Conservation (phyloP, 2,113 vertebrate genomes). For the Pundamilia nyererei region DNA sequence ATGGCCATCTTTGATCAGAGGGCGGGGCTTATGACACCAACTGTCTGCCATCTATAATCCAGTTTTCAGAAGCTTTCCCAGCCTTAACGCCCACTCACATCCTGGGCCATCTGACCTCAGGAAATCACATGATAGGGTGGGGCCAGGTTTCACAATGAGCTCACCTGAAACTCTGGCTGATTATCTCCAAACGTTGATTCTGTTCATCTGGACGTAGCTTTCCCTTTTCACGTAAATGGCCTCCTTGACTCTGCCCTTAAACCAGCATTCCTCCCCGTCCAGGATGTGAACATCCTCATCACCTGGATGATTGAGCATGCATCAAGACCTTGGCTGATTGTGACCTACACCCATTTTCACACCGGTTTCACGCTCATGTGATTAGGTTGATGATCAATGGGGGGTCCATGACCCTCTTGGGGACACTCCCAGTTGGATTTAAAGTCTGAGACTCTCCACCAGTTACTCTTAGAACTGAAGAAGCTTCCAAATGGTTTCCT, state of each 20-base stretch:
- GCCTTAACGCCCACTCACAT: neutral
- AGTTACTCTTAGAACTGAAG: neutral
- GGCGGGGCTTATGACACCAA: too few relatives aligned
- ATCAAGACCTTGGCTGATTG: neutral
- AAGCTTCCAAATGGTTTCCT: neutral
- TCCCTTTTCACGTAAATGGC: neutral
- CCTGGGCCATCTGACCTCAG: neutral
- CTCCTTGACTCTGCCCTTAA: neutral
- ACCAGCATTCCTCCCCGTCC: accelerated
- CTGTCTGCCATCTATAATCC: too few relatives aligned
- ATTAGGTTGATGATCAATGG: neutral
- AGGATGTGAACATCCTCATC: neutral
- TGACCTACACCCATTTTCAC: neutral
- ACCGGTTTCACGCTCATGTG: neutral
- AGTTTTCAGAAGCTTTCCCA: too few relatives aligned
- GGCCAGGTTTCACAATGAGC: neutral
- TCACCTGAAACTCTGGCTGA: neutral
- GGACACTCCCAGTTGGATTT: neutral
- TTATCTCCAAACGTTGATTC: neutral
- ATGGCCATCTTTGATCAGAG: too few relatives aligned
- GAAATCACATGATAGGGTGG: neutral
- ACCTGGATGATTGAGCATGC: neutral
- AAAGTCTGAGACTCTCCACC: neutral
- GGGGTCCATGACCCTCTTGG: neutral
- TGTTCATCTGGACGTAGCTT: neutral